Evolutionary conservation across 2,113 vertebrate species (phyloP), one percentile per base, ranked within the genome.

Genomic region (Amblyopsis rosae): DNA sequence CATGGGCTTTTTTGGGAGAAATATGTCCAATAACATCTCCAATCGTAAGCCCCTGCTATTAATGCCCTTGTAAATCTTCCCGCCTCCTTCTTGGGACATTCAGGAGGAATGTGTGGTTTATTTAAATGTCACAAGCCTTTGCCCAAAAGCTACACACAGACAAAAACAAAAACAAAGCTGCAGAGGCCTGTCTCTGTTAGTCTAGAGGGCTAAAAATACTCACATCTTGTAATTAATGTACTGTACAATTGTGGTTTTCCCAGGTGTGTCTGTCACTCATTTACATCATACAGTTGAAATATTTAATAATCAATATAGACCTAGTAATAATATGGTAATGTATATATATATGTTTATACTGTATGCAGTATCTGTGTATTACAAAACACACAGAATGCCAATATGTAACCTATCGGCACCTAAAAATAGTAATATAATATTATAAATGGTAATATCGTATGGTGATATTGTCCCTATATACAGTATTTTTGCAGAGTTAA

Each of bases 1-100:
- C 12, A 12, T 11, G 32, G 62, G 5, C 41, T 19, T 32, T 89
- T 90, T 81, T 82, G 85, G 84, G 55, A 87, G 86, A 89, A 90
- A 86, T 84, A 86, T 82, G 66, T 59, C 62, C 6, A 8, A 41
- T 41, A 41, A 41, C 35, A 41, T 53, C 3, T 13, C 46, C n/a
- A 17, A 2, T n/a, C 32, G 62, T 57, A 73, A 33, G 51, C 26
- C 49, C 45, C 55, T 51, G 16, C 19, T 11, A 47, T 59, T 46
- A 16, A 15, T 12, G 8, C 16, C 66, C 53, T 50, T 67, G 55
- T 56, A 62, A 62, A 67, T 79, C 60, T 53, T 48, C 68, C 41
- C 61, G 54, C 65, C 65, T 73, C 64, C 16, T 59, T 62, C 9
- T 74, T 66, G 32, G 48, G 67, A 81, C 59, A 63, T 66, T 76